Evolutionary conservation across 2,113 vertebrate species (phyloP).

Genomic region (Campylomormyrus numenius): DNA sequence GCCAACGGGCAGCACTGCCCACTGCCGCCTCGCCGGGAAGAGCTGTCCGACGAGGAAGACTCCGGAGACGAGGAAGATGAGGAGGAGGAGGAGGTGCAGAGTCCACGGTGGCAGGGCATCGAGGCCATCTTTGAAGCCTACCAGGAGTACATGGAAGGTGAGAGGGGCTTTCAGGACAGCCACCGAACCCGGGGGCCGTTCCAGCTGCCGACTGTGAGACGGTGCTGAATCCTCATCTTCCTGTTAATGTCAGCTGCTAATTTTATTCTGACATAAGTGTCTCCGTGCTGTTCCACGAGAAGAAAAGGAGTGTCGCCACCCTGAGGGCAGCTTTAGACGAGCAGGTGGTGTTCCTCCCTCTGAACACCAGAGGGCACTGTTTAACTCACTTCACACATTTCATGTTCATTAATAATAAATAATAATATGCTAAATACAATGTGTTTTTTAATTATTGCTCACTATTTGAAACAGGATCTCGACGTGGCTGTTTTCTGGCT

Average conservation of each 20-base stretch:
- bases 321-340: not conserved
- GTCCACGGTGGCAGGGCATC: constrained; percentile 87
- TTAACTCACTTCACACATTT: not conserved
- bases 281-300: not conserved
- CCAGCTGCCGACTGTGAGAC: not conserved
- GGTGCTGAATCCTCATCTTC: not conserved
- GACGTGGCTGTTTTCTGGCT: not conserved
- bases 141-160: constrained; percentile 95
- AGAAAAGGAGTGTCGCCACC: not conserved
- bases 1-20: constrained; percentile 81
- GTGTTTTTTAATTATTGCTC: not conserved
- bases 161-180: not conserved
- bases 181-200: not conserved
- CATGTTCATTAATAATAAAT: not conserved
- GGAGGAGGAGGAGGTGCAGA: constrained; percentile 55
- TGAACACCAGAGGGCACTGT: constrained; percentile 36
- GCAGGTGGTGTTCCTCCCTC: not conserved
- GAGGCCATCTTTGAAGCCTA: constrained; percentile 95
- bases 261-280: not conserved
- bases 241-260: not conserved
- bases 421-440: not conserved
- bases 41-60: constrained; percentile 59
- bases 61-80: constrained; percentile 71
- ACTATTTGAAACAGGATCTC: not conserved
- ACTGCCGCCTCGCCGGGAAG: constrained; percentile 46